A percentile compares a stretch with the other conserved stretches of the same genome.
These are phyloP conservation scores for Lepidurus couesii DNA, from an alignment of 1,140 invertebrate genomes.

Conservation along the genomic window DNA sequence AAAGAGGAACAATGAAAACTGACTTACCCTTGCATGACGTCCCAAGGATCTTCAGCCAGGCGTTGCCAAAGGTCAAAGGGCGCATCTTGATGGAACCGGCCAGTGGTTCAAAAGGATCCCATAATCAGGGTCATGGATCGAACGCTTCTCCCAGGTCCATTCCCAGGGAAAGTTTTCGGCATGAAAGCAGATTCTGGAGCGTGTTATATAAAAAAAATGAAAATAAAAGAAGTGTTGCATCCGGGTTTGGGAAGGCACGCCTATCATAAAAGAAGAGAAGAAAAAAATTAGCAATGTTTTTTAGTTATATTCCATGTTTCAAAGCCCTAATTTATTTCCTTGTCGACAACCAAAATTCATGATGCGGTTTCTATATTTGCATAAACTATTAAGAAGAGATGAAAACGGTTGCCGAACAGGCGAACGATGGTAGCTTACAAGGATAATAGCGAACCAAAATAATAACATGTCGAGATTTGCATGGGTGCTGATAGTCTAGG, in stretches of 20 bases:
- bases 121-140: constrained; percentile 14
- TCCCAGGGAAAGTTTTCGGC: neutral
- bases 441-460: too few species aligned
- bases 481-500: too few species aligned
- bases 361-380: neutral
- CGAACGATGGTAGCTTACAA: too few species aligned
- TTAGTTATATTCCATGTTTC: neutral
- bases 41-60: neutral
- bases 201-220: neutral
- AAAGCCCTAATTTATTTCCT: too few species aligned
- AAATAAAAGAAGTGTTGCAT: neutral
- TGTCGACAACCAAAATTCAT: neutral
- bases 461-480: too few species aligned
- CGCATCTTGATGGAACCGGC: neutral
- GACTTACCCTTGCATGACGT: constrained; percentile 18
- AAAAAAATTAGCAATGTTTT: neutral
- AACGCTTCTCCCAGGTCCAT: neutral
- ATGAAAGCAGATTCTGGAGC: neutral
- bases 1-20: neutral
- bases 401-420: neutral
- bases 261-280: neutral
- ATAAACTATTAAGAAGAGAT: constrained; percentile 12
- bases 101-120: neutral
- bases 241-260: constrained; percentile 3
- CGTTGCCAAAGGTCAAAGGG: neutral